Base-by-base conservation (phyloP, 2,888 invertebrate species). In the Lasioglossum marginatum region DNA sequence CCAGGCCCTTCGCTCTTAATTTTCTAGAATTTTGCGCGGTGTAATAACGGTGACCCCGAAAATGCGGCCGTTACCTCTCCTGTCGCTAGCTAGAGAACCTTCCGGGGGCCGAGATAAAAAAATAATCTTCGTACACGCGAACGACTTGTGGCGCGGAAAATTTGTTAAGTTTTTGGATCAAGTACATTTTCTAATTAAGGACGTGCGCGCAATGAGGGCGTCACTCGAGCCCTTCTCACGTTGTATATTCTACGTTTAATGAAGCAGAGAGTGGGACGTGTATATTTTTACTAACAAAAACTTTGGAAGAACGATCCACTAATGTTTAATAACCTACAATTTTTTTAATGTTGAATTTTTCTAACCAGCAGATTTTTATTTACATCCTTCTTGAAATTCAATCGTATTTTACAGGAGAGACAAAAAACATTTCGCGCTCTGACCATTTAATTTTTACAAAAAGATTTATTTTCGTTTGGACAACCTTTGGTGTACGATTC, bases 1-100 rank as follows among this genome's bases (percentile, higher is more conserved):
- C 23, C 43, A 31, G 60, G 16, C 78, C 31, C 60, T 66, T 60
- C 43, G 16, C 45, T 71, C 57, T 72, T 68, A 77, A 77, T 77
- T 77, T 34, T 0, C 34, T 10, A 45, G 60, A 66, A 63, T 79
- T 72, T 72, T 66, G 10, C 45, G 34, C 27, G 16, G 34, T 16
- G 70, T 40, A 31, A 75, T 16, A 45, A 34, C 23, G 43, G 34
- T 37, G 34, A 66, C 34, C 34, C 66, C 66, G 66, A 66, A 66
- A 34, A 66, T 10, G 23, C 8, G 16, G 31, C 31, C 31, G 63
- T 31, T 27, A 31, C 27, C 31, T 27, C 5, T 12, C 2, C 14
- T 16, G 60, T 63, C 5, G 27, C 63, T 63, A 6, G 27, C 52
- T 52, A 6, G 5, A 63, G 31, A 27, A 63, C 5, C 63, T 27